Conservation (phyloP, 2,797 vertebrate genomes). For the Sarcoramphus papa region DNA sequence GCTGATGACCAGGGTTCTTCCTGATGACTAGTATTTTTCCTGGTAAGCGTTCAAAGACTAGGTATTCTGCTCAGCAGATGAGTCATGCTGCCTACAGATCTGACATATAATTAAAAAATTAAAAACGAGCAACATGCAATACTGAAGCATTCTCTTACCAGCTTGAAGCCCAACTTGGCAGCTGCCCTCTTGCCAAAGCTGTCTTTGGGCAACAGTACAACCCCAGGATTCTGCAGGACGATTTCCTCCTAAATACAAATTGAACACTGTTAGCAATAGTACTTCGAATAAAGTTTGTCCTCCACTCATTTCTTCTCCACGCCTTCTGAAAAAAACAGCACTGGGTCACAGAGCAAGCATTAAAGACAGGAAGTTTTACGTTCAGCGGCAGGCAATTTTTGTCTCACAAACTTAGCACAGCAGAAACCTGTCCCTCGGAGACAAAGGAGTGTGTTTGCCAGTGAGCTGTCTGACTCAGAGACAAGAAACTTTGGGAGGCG, state of each 20-base stretch:
- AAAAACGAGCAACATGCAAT: background rate
- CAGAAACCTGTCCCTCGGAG: background rate
- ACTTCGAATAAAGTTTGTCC: background rate
- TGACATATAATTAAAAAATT: background rate
- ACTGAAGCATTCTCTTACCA: background rate
- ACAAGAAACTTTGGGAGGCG: background rate
- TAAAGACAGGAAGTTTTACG: background rate
- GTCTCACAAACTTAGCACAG: background rate
- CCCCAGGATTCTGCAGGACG: background rate
- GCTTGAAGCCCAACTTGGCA: background rate
- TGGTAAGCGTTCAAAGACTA: background rate
- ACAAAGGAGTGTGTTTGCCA: background rate
- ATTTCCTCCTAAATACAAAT: background rate
- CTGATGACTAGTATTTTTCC: background rate
- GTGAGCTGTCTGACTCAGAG: background rate
- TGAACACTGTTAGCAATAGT: background rate
- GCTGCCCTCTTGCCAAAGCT: background rate
- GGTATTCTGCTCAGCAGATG: background rate
- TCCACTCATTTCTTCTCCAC: background rate
- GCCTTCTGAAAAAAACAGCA: background rate
- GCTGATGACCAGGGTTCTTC: background rate
- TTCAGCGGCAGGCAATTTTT: background rate
- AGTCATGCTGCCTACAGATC: background rate
- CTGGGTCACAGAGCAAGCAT: background rate
- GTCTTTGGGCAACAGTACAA: background rate